Percentiles rank a stretch among this genome's conserved stretches.
Evolutionary conservation across 2,888 invertebrate genomes (phyloP).

Genomic region (Himalopsyche kuldschensis): DNA sequence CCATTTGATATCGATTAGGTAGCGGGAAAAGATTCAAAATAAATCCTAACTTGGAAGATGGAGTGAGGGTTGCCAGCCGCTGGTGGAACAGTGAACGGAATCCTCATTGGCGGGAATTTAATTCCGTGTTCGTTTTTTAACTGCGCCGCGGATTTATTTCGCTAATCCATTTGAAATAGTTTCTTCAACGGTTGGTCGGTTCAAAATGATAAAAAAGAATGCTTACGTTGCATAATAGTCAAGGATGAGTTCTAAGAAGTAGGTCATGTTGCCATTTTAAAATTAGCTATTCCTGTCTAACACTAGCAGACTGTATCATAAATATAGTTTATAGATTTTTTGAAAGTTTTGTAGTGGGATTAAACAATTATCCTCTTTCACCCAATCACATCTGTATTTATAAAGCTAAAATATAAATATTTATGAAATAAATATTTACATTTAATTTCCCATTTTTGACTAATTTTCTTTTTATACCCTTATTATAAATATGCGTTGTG

Average conservation of each 20-base stretch:
- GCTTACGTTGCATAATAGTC: background rate
- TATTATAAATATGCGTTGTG: no score
- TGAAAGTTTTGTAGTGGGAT: no score
- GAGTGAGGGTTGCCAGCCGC: conserved; percentile 3
- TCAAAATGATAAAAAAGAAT: conserved; percentile 14
- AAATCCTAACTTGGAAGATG: background rate
- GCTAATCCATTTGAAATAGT: conserved; percentile 30
- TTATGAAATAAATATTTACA: no score
- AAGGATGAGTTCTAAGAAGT: background rate
- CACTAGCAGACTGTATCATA: no score
- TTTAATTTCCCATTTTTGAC: no score
- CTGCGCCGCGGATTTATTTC: conserved; percentile 18
- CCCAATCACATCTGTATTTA: no score
- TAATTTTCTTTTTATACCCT: no score
- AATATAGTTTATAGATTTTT: no score
- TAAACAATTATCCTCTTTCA: no score
- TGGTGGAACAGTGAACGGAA: background rate
- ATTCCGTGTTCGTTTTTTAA: conserved; percentile 15
- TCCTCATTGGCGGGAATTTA: conserved; percentile 19
- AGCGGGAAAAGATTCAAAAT: background rate
- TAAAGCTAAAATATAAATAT: no score
- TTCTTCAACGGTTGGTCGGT: conserved; percentile 10
- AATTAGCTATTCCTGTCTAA: no score
- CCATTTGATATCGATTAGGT: background rate
- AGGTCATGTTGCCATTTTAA: background rate